These are phyloP conservation scores for Eupithecia insigniata DNA, from an alignment of 2,888 invertebrate genomes.

Conservation along the genomic window DNA sequence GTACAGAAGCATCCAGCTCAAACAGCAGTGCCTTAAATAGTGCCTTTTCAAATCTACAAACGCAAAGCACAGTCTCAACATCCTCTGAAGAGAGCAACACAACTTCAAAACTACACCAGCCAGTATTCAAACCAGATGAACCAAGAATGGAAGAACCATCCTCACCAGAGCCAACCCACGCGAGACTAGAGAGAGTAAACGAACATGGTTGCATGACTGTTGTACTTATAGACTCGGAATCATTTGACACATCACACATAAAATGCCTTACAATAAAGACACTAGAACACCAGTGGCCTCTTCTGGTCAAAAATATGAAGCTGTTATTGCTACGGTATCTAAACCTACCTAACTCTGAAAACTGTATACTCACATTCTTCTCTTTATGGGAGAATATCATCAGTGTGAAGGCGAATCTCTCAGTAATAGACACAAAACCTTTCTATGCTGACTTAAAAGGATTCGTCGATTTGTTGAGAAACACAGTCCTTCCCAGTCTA, in stretches of 20 bases:
- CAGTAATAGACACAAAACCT: constrained; percentile 94
- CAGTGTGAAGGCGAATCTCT: constrained; percentile 94
- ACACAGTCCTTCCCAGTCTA: constrained; percentile 89
- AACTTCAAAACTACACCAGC: constrained; percentile 71
- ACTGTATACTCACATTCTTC: constrained; percentile 91
- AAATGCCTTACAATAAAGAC: constrained; percentile 94
- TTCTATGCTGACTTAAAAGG: constrained; percentile 93
- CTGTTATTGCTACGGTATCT: constrained; percentile 83
- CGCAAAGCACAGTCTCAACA: constrained; percentile 69
- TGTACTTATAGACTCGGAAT: constrained; percentile 90
- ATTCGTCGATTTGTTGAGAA: constrained; percentile 89
- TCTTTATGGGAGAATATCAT: constrained; percentile 95
- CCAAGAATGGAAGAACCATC: constrained; percentile 62
- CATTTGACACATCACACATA: constrained; percentile 92
- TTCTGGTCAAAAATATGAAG: constrained; percentile 89
- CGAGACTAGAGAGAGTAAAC: constrained; percentile 74
- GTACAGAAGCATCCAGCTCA: constrained; percentile 64
- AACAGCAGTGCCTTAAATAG: constrained; percentile 70
- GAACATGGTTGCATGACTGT: constrained; percentile 85
- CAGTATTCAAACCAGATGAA: constrained; percentile 71
- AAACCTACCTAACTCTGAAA: constrained; percentile 85
- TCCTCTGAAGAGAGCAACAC: constrained; percentile 62
- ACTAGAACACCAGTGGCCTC: constrained; percentile 93
- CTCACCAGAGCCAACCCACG: constrained; percentile 66
- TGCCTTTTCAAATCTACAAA: constrained; percentile 80